These are phyloP conservation scores for Psilanteris sp. DNA, from an alignment of 1,140 invertebrate genomes.

Conservation along the genomic window DNA sequence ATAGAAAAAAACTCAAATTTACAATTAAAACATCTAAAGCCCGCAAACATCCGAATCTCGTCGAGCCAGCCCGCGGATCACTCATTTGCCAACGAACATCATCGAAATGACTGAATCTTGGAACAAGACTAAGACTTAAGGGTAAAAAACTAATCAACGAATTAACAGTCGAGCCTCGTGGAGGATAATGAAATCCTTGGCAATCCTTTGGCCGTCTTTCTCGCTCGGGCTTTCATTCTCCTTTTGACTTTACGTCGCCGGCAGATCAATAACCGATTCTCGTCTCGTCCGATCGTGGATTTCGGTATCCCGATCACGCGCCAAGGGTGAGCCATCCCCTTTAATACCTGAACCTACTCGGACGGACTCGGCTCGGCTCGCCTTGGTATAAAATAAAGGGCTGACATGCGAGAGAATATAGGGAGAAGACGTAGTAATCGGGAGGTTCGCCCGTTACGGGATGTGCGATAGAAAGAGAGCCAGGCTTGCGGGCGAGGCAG, in stretches of 20 bases:
- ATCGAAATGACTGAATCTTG: too few species aligned
- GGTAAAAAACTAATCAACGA: constrained; percentile 58
- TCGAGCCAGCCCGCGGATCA: too few species aligned
- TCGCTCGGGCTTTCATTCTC: constrained; percentile 52
- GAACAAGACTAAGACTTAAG: constrained; percentile 1
- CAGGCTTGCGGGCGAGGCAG: constrained; percentile 23
- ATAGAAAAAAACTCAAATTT: too few species aligned
- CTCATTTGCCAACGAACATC: too few species aligned
- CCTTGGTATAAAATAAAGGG: constrained; percentile 78
- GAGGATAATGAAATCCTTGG: constrained; percentile 64
- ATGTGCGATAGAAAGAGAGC: constrained; percentile 59
- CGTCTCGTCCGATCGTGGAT: constrained; percentile 70
- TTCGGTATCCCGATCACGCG: constrained; percentile 78
- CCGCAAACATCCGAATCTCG: too few species aligned
- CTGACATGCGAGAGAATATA: constrained; percentile 75
- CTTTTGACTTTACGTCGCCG: constrained; percentile 63
- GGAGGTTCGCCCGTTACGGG: constrained; percentile 44
- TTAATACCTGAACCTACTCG: constrained; percentile 76
- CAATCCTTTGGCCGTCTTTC: constrained; percentile 62
- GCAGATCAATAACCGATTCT: constrained; percentile 70
- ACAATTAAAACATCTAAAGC: too few species aligned
- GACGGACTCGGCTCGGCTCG: constrained; percentile 68
- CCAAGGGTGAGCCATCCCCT: constrained; percentile 75
- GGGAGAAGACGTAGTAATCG: constrained; percentile 63
- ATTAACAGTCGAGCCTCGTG: constrained; percentile 64